A percentile compares a stretch with the other conserved stretches of the same genome.
Conservation (phyloP, 1,140 invertebrate species). For the Pseudomyrmex concolor region DNA sequence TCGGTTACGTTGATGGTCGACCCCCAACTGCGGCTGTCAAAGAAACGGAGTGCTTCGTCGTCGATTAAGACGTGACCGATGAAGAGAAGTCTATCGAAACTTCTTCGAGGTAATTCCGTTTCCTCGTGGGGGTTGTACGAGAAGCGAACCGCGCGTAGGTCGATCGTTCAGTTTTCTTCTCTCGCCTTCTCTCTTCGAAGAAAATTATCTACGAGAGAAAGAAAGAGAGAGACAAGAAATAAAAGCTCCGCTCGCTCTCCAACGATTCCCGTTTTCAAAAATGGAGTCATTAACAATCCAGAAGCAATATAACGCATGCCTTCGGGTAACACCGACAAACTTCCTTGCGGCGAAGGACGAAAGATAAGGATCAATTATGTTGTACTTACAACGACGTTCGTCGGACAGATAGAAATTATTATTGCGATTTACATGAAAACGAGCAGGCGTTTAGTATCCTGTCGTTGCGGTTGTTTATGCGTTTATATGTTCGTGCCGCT, state of each 20-base stretch:
- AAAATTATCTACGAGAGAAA: constrained; percentile 54
- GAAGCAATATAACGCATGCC: constrained; percentile 46
- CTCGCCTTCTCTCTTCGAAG: not conserved
- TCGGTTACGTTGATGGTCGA: constrained; percentile 68
- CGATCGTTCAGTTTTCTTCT: constrained; percentile 43
- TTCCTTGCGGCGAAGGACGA: constrained; percentile 30
- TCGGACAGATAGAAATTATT: constrained; percentile 38
- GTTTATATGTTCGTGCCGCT: constrained; percentile 3
- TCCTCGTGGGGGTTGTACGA: constrained; percentile 65
- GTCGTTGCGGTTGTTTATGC: constrained; percentile 47
- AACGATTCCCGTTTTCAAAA: constrained; percentile 54
- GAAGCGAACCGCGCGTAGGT: constrained; percentile 53
- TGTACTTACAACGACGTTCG: constrained; percentile 6
- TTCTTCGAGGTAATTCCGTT: constrained; percentile 59
- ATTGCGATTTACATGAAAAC: constrained; percentile 51
- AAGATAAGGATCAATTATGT: constrained; percentile 42
- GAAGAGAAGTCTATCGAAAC: constrained; percentile 68
- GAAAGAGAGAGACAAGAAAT: not conserved
- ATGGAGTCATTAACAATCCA: constrained; percentile 53
- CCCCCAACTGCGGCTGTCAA: constrained; percentile 71
- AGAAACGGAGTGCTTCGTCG: constrained; percentile 57
- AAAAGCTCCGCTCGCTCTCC: not conserved
- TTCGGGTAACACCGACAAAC: constrained; percentile 13
- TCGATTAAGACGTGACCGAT: constrained; percentile 76
- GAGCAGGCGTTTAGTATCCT: constrained; percentile 44